Evolutionary conservation across 53 echinoderm and acorn worm genomes (phyloP).

Genomic region (Holothuria scabra): DNA sequence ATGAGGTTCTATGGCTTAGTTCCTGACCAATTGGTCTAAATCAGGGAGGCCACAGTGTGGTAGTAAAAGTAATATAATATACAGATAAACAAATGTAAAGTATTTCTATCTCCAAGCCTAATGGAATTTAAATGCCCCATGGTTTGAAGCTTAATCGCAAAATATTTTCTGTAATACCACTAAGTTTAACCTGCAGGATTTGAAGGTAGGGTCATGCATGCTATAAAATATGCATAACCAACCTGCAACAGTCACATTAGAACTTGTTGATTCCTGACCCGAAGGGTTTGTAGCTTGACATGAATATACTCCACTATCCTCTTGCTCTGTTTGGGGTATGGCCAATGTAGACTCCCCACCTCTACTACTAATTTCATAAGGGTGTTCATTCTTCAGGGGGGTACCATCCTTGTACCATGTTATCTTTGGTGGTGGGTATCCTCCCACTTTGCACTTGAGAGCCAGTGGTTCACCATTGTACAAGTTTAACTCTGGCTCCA

Average conservation of each 20-base stretch:
- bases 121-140: too few relatives aligned
- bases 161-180: too few relatives aligned
- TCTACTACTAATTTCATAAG: conserved; percentile 66
- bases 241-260: conserved; percentile 79
- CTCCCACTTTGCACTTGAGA: conserved; percentile 77
- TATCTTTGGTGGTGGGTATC: conserved; percentile 74
- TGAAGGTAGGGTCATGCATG: neutral
- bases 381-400: conserved; percentile 69
- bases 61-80: too few relatives aligned
- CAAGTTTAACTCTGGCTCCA: conserved; percentile 64
- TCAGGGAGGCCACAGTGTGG: too few relatives aligned
- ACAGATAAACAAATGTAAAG: too few relatives aligned
- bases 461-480: conserved; percentile 68
- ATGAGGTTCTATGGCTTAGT: too few relatives aligned
- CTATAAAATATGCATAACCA: neutral
- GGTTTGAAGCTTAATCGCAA: too few relatives aligned
- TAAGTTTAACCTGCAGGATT: too few relatives aligned
- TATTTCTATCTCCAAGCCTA: too few relatives aligned
- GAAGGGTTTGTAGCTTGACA: conserved; percentile 79
- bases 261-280: conserved; percentile 69
- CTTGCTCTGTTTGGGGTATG: conserved; percentile 35
- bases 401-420: conserved; percentile 86
- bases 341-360: conserved; percentile 13
- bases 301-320: conserved; percentile 78
- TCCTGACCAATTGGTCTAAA: too few relatives aligned